These are phyloP conservation scores for Diabrotica undecimpunctata DNA, from an alignment of 1,140 invertebrate species.

Conservation along the genomic window DNA sequence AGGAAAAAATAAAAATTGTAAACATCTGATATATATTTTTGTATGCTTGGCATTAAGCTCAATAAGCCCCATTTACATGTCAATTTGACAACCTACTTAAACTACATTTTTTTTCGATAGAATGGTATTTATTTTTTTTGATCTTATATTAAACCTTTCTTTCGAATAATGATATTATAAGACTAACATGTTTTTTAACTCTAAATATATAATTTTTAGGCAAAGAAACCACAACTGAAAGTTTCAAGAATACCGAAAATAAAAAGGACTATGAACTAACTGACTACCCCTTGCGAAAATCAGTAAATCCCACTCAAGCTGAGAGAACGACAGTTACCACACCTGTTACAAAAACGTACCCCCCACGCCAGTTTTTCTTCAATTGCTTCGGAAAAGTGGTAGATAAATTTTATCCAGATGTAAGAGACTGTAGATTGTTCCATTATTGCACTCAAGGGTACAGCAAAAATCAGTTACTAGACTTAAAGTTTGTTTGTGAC, in stretches of 20 bases:
- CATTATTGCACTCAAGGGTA: slow-evolving; percentile 61
- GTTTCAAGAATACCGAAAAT: background rate
- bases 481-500: slow-evolving; percentile 60
- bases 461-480: slow-evolving; percentile 53
- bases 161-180: too few relatives aligned
- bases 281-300: slow-evolving; percentile 39
- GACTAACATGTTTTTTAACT: too few relatives aligned
- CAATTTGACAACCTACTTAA: too few relatives aligned
- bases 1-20: too few relatives aligned
- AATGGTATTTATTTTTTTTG: too few relatives aligned
- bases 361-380: slow-evolving; percentile 44
- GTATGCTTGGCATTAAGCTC: too few relatives aligned
- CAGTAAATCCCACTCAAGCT: slow-evolving; percentile 40
- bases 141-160: too few relatives aligned
- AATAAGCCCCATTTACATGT: too few relatives aligned
- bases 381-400: slow-evolving; percentile 56
- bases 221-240: background rate
- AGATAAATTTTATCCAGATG: slow-evolving; percentile 57
- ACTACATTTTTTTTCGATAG: too few relatives aligned
- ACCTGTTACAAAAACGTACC: slow-evolving; percentile 27
- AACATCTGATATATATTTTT: too few relatives aligned
- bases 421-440: slow-evolving; percentile 56
- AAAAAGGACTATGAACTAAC: slow-evolving; percentile 23
- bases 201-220: slow-evolving; percentile 12
- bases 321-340: slow-evolving; percentile 36